Conservation (phyloP, 1,140 invertebrate genomes). For the Drosophila elegans region DNA sequence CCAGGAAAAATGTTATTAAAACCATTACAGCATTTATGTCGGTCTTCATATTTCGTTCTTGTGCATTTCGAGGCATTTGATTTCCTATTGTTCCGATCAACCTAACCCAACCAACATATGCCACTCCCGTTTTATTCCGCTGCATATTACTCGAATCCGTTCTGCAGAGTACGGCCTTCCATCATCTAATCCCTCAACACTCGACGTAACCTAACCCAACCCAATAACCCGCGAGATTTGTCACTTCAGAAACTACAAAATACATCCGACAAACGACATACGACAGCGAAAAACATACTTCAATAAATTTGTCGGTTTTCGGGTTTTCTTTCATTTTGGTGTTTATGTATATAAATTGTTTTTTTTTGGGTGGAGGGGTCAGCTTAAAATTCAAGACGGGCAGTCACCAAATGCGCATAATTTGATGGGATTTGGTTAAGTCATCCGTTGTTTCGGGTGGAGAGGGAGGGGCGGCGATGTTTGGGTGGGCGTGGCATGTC, state of each 20-base stretch:
- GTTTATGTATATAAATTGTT: not conserved
- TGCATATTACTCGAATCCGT: conserved; percentile 16
- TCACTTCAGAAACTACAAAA: conserved; percentile 39
- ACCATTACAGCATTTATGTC: not conserved
- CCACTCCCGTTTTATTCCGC: conserved; percentile 9
- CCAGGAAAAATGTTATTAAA: not conserved
- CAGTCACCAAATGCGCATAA: conserved; percentile 67
- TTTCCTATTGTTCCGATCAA: conserved; percentile 12
- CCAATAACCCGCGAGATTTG: conserved; percentile 34
- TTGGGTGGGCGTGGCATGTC: conserved; percentile 45
- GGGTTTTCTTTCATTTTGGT: conserved; percentile 35
- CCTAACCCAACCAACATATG: not conserved
- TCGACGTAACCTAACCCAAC: conserved; percentile 31
- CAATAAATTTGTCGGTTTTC: conserved; percentile 39
- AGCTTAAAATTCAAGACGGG: conserved; percentile 76
- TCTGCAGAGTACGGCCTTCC: not conserved
- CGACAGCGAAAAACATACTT: conserved; percentile 7
- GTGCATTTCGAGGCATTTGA: not conserved
- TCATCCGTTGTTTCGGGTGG: conserved; percentile 48
- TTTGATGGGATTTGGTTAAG: conserved; percentile 80
- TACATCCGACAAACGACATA: conserved; percentile 25
- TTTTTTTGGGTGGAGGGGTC: not conserved
- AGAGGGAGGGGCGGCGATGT: not conserved
- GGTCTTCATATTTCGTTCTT: not conserved
- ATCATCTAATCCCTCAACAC: conserved; percentile 4